phyloP scores from a whole-genome alignment of 2,888 invertebrate genomes.

The Phortica magna region DNA sequence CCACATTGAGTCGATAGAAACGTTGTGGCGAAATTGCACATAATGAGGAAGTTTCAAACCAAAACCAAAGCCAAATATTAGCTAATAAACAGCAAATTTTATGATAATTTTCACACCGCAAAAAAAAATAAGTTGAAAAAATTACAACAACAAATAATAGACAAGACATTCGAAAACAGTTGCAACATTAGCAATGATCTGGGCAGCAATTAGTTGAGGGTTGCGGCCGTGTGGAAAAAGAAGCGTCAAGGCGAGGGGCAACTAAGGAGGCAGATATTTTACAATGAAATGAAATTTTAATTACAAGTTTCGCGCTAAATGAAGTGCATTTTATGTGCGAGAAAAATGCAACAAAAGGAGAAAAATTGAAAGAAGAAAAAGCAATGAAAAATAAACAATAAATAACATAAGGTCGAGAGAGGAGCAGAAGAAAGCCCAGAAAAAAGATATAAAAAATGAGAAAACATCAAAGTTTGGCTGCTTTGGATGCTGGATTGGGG shows the following conservation, averaged over 20 bases:
- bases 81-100: slow-evolving; percentile 40
- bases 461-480: slow-evolving; percentile 46
- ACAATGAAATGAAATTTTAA: slow-evolving; percentile 54
- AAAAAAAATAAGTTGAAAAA: slow-evolving; percentile 14
- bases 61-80: slow-evolving; percentile 39
- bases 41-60: slow-evolving; percentile 1
- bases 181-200: slow-evolving; percentile 10
- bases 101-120: slow-evolving; percentile 21
- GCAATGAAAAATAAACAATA: slow-evolving; percentile 30
- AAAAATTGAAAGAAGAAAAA: slow-evolving; percentile 13
- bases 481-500: slow-evolving; percentile 18
- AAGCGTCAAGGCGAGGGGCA: background rate
- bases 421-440: slow-evolving; percentile 29
- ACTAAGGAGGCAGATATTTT: slow-evolving; percentile 12
- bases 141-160: slow-evolving; percentile 8
- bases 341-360: slow-evolving; percentile 35
- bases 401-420: slow-evolving; percentile 6
- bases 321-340: slow-evolving; percentile 36
- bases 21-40: background rate
- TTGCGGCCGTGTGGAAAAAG: background rate
- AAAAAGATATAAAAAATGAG: slow-evolving; percentile 30
- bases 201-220: slow-evolving; percentile 6
- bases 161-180: slow-evolving; percentile 2
- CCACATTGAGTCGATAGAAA: background rate
- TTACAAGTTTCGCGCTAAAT: slow-evolving; percentile 45